phyloP scores from a whole-genome alignment of 2,888 invertebrate species.

The Axea sp. region DNA sequence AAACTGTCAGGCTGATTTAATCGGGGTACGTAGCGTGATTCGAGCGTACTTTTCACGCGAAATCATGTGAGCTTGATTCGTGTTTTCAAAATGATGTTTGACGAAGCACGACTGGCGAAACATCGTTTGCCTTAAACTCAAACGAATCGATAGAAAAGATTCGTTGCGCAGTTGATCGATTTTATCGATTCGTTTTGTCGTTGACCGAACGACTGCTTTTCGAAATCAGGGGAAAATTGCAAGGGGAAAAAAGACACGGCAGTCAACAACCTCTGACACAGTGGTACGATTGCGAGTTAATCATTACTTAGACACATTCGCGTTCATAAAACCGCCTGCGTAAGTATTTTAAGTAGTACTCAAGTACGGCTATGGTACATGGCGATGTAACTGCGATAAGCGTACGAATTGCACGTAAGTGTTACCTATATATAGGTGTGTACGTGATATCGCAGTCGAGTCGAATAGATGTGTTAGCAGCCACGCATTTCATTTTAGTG shows the following conservation, averaged over 20 bases:
- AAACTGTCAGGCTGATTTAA: constrained; percentile 34
- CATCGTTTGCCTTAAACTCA: neutral
- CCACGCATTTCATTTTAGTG: constrained; percentile 62
- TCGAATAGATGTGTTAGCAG: constrained; percentile 47
- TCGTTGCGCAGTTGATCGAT: neutral
- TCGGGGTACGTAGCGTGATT: constrained; percentile 25
- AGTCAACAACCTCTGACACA: constrained; percentile 64
- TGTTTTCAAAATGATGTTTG: too few relatives aligned
- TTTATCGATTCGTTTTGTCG: neutral
- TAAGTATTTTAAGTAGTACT: constrained; percentile 64
- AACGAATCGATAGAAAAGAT: neutral
- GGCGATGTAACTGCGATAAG: constrained; percentile 64
- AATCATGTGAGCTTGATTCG: too few relatives aligned
- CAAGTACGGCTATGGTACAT: constrained; percentile 59
- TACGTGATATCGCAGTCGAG: constrained; percentile 43
- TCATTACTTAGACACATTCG: constrained; percentile 59
- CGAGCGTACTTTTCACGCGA: constrained; percentile 18
- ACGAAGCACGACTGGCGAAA: neutral
- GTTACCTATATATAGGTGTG: constrained; percentile 61
- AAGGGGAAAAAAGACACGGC: constrained; percentile 13
- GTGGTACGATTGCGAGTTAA: constrained; percentile 56
- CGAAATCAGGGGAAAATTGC: too few relatives aligned
- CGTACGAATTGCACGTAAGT: constrained; percentile 62
- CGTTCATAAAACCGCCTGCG: constrained; percentile 61
- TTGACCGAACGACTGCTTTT: too few relatives aligned